These are phyloP conservation scores for Drosophila nigromelanica DNA, from an alignment of 1,140 invertebrate species.

Conservation along the genomic window DNA sequence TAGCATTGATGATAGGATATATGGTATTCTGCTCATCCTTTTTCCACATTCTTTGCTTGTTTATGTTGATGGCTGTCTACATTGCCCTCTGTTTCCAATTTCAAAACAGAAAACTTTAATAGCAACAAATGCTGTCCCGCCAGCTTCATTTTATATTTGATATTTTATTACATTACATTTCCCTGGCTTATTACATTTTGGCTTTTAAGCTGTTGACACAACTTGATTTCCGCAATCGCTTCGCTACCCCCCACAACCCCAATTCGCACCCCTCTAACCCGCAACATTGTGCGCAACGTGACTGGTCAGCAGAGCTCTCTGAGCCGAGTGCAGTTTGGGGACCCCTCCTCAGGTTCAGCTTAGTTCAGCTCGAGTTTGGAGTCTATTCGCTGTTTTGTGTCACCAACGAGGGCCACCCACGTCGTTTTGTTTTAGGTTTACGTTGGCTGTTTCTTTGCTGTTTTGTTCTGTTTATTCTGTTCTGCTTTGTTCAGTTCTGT, in stretches of 20 bases:
- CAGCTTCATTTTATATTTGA: conserved; percentile 73
- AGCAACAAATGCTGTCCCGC: conserved; percentile 69
- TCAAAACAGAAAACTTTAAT: conserved; percentile 75
- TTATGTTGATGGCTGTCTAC: neutral
- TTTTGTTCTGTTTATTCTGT: conserved; percentile 14
- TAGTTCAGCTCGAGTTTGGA: conserved; percentile 43
- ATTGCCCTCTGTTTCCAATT: conserved; percentile 52
- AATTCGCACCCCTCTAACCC: neutral
- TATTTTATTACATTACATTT: conserved; percentile 83
- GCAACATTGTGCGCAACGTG: too few species aligned
- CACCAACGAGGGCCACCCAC: conserved; percentile 44
- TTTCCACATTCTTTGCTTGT: conserved; percentile 4
- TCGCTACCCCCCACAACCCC: conserved; percentile 10
- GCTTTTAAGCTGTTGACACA: conserved; percentile 82
- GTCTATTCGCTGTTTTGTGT: conserved; percentile 34
- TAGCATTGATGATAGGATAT: too few species aligned
- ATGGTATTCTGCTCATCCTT: neutral
- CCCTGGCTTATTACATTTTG: conserved; percentile 82
- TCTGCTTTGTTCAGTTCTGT: conserved; percentile 30
- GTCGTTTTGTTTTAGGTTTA: conserved; percentile 64
- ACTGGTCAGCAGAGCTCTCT: conserved; percentile 35
- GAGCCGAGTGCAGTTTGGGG: conserved; percentile 14
- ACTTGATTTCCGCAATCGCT: conserved; percentile 75
- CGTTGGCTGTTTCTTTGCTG: neutral
- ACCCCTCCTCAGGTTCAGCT: conserved; percentile 24